Base-by-base conservation (phyloP, 1,140 invertebrate genomes). In the Aphidius gifuensis region DNA sequence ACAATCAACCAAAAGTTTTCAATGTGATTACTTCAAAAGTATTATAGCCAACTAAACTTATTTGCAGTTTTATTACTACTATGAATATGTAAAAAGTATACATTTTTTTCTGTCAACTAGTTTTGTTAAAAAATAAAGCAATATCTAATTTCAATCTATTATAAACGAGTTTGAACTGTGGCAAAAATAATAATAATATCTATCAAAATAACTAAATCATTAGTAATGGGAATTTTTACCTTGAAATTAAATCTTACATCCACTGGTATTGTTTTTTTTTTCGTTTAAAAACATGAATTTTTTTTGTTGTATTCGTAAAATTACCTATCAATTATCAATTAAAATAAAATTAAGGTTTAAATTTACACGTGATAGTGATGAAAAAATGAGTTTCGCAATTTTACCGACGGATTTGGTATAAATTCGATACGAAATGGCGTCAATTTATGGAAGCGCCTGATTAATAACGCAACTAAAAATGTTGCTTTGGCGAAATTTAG, bases 21-120 rank as follows among this genome's bases (percentile, higher is more conserved):
- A 74, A 80, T 81, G 80, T 81, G 78, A 81, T 81, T 80, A 78
- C 78, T 77, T 80, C 79, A 78, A 78, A 81, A 78, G 77, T 77
- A 75, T 75, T 74, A 71, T 23, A 66, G 71, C 78, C 78, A 78
- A 80, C 78, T 80, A 80, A 80, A 77, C 68, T 74, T 44, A 11
- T 43, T 38, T 42, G 53, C 39, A 43, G 4, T 42, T 16, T 5
- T 16, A n/a, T 9, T 4, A 55, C 43, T 55, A 38, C 53, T 43
- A 42, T 55, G 43, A 42, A 55, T 42, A 42, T 40, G 6, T 40
- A 4, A n/a, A 43, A 16, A 55, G 40, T n/a, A 42, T 55, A 42
- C 9, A 9, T 38, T 53, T 39, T 38, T 53, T 6, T 53, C 51
- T 53, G 0, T 39, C 38, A 6, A 7, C 21, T 23, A 4, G 5